Conservation (phyloP, 2,888 invertebrate genomes). For the Ametastegia equiseti region DNA sequence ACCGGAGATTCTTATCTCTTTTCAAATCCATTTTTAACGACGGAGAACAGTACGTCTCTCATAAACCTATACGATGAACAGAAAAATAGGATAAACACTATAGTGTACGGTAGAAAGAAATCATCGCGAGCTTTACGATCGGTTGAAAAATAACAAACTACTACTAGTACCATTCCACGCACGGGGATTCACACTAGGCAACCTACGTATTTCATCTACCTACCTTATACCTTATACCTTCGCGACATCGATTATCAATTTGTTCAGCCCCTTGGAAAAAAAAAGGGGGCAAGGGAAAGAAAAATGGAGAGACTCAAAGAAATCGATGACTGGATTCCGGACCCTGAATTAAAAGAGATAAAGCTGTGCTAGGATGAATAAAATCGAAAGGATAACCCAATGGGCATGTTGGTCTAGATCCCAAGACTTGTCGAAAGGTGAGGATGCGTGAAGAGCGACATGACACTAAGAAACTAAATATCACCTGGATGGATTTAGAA, state of each 20-base stretch:
- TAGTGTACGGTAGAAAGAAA: not conserved
- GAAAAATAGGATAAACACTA: not conserved
- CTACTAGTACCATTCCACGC: too few relatives aligned
- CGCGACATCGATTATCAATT: slow-evolving; percentile 15
- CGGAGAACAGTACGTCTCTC: not conserved
- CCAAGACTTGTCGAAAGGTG: slow-evolving; percentile 71
- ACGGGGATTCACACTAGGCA: too few relatives aligned
- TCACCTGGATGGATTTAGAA: slow-evolving; percentile 39
- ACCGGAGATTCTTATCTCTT: slow-evolving; percentile 29
- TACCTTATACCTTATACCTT: too few relatives aligned
- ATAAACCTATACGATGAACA: not conserved
- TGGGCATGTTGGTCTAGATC: not conserved
- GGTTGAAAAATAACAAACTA: not conserved
- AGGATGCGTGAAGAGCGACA: slow-evolving; percentile 74
- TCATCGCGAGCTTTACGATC: slow-evolving; percentile 9
- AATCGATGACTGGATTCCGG: not conserved
- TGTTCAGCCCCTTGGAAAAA: slow-evolving; percentile 12
- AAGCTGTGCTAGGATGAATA: slow-evolving; percentile 22
- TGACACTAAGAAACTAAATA: slow-evolving; percentile 74
- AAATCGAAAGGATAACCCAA: not conserved
- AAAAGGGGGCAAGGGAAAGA: not conserved
- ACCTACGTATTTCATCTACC: too few relatives aligned
- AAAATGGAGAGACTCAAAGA: slow-evolving; percentile 37
- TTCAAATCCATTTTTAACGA: slow-evolving; percentile 47
- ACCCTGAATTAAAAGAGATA: not conserved